Evolutionary conservation across 2,888 invertebrate genomes (phyloP), one percentile per base, ranked within the genome.

Genomic region (Villa cingulata): DNA sequence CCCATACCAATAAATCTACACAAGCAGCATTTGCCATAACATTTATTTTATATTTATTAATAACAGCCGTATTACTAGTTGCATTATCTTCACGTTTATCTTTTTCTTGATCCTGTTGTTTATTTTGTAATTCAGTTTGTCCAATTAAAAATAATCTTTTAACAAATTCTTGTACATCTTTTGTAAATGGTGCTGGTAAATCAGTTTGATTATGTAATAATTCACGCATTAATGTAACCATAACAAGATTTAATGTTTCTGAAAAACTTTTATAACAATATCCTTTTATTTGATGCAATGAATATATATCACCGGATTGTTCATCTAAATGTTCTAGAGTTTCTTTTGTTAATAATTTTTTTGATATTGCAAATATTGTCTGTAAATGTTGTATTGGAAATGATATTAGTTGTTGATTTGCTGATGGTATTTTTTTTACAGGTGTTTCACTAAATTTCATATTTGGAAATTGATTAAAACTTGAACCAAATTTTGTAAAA

Each of bases 21-120:
- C 96, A 97, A 1, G 94, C 94, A 0, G 96, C 92, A 70, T 95
- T 95, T 0, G 94, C 91, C 82, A 91, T 90, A 0, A 96, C 92
- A 61, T 92, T 92, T 36, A 94, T 83, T 72, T 91, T 90, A 65
- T 90, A 91, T 64, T 87, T 86, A 68, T 92, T 89, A 3, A 91
- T 84, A 0, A 85, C 79, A 2, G 46, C 4, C 1, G 41, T 41
- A 0, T 63, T 58, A 34, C 63, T 60, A 2, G 82, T 80, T 59
- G 74, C 83, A 66, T 87, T 87, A 50, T 78, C 83, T 60, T 88
- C 88, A 14, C 81, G 72, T 56, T 88, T 85, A 61, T 90, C 88
- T 29, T 80, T 74, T 61, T 89, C 89, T 23, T 86, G 86, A 61
- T 89, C 87, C 59, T 88, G 86, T 58, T 89, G 85, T 23, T 84